Conservation (phyloP, 1,140 invertebrate genomes). For the Psilanteris sp. region DNA sequence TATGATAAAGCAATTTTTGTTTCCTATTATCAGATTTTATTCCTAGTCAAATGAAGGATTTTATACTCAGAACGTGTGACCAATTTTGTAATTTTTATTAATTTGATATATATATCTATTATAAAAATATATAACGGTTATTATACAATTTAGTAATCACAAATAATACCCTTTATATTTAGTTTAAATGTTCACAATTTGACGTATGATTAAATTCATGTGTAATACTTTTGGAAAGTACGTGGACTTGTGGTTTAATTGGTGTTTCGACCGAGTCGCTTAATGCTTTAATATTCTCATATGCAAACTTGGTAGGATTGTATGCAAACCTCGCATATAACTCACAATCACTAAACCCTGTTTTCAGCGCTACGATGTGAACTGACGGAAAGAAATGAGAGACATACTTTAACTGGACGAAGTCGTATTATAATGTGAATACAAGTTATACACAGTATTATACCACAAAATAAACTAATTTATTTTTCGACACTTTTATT, state of each 20-base stretch:
- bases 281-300: slow-evolving; percentile 52
- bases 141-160: too few species aligned
- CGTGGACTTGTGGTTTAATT: slow-evolving; percentile 23
- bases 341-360: slow-evolving; percentile 43
- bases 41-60: too few species aligned
- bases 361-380: slow-evolving; percentile 22
- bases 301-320: slow-evolving; percentile 49
- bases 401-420: slow-evolving; percentile 6
- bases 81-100: too few species aligned
- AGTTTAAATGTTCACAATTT: slow-evolving; percentile 5
- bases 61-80: too few species aligned
- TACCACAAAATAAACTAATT: slow-evolving; percentile 23
- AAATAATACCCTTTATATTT: background rate
- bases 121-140: too few species aligned
- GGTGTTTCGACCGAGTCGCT: slow-evolving; percentile 34
- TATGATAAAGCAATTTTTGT: too few species aligned
- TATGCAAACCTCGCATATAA: slow-evolving; percentile 40
- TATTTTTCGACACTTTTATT: slow-evolving; percentile 17
- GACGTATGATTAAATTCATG: slow-evolving; percentile 25
- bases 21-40: too few species aligned
- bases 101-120: too few species aligned
- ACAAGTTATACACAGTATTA: too few species aligned
- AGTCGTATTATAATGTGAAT: slow-evolving; percentile 8
- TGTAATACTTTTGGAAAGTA: slow-evolving; percentile 28
- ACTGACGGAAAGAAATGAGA: slow-evolving; percentile 28